Base-by-base conservation (phyloP, 2,797 vertebrate genomes). In the Holocentrus rufus region DNA sequence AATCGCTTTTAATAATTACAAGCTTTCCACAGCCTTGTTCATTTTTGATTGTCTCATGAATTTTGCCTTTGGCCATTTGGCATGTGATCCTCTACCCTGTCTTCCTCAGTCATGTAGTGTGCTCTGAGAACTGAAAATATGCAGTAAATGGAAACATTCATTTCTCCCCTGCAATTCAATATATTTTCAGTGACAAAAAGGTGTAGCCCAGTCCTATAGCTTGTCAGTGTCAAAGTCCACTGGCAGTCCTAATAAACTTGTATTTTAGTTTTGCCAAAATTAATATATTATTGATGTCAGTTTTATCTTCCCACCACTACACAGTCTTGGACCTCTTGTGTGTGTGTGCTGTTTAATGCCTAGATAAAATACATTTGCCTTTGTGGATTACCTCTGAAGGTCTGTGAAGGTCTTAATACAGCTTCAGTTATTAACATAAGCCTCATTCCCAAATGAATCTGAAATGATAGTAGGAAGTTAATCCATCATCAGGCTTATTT, bases 291-390 rank as follows among this genome's bases (percentile, higher is more conserved):
- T 20, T 46, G 36, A 61, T 3, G 27, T 66, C 57, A 78, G 65
- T 80, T 56, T 65, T 78, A 69, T 73, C 36, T 50, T 70, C 59
- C 27, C 52, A 56, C 23, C 15, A 69, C n/a, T 10, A 66, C 49
- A 22, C 42, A 64, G 9, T 53, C 49, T 17, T 8, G 17, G 5
- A 31, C 34, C 13, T 54, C 20, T 6, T 47, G 2, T 9, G 62
- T 67, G 49, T 10, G 53, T 69, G 65, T 61, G 46, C 69, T 44
- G 56, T 30, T 67, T 18, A 57, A 22, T 13, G 17, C 2, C 44
- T 53, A 22, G 20, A 27, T 39, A 76, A 14, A 52, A 67, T 69
- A 57, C 59, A n/a, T 68, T 62, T 50, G 56, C 22, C 13, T 42
- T 39, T 54, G 27, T 59, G 27, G 72, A 22, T 20, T 7, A 61